These are phyloP conservation scores for Microcaecilia unicolor DNA, from an alignment of 2,797 vertebrate genomes.

Conservation along the genomic window DNA sequence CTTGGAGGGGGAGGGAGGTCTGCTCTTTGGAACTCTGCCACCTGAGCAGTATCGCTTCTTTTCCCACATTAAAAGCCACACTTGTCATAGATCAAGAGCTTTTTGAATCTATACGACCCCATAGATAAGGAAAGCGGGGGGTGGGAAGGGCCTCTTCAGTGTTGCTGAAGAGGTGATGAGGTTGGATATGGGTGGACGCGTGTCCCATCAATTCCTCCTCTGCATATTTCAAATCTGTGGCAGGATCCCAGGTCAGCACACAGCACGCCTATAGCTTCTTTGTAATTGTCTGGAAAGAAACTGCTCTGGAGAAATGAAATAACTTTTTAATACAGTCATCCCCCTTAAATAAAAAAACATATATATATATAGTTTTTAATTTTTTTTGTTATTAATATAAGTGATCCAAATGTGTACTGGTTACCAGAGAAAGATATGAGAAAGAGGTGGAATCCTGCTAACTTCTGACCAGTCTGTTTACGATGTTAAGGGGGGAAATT, in stretches of 20 bases:
- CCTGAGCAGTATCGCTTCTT: constrained; percentile 20
- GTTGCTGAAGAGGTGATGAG: constrained; percentile 1
- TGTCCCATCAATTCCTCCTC: constrained; percentile 25
- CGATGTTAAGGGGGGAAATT: too few species aligned
- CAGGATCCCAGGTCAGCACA: constrained; percentile 19
- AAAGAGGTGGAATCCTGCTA: too few species aligned
- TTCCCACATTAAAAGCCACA: constrained; percentile 17
- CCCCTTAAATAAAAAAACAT: too few species aligned
- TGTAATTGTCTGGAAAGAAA: constrained; percentile 19
- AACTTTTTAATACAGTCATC: constrained; percentile 12
- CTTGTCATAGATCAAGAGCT: constrained; percentile 14
- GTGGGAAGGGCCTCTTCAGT: constrained; percentile 3
- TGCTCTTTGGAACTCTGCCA: constrained; percentile 37
- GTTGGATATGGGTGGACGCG: constrained; percentile 14
- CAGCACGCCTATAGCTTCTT: constrained; percentile 28
- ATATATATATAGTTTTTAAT: too few species aligned
- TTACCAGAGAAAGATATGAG: too few species aligned
- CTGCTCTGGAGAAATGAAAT: neutral
- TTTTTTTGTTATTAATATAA: too few species aligned
- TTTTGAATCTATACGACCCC: constrained; percentile 6
- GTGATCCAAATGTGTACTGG: too few species aligned
- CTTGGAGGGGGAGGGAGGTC: constrained; percentile 11
- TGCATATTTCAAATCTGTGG: constrained; percentile 24
- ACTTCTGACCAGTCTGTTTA: too few species aligned
- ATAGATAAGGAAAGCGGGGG: neutral